Evolutionary conservation across 2,888 invertebrate genomes (phyloP).

Genomic region (Conus canariensis): DNA sequence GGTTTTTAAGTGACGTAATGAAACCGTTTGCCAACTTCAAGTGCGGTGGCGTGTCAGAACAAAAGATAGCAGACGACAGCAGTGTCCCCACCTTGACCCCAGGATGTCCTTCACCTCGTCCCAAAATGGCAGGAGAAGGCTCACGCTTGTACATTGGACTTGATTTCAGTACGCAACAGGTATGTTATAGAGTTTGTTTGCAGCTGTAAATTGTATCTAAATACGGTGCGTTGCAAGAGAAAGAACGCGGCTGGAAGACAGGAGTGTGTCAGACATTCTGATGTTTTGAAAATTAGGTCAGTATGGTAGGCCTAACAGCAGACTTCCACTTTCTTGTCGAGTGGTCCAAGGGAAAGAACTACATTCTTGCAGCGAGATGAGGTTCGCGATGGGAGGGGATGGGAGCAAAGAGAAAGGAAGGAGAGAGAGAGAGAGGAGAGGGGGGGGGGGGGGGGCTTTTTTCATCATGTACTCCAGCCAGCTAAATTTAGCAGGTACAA

Average conservation of each 20-base stretch:
- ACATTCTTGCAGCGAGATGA: not conserved
- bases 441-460: not conserved
- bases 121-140: conserved; percentile 47
- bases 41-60: not conserved
- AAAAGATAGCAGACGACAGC: not conserved
- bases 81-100: conserved; percentile 9
- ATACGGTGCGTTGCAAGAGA: not conserved
- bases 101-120: not conserved
- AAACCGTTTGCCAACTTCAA: too few species aligned
- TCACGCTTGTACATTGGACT: conserved; percentile 61
- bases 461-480: too few species aligned
- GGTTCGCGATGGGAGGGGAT: not conserved
- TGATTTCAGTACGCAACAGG: conserved; percentile 73
- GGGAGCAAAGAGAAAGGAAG: not conserved
- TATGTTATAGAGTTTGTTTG: conserved; percentile 37
- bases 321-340: conserved; percentile 23
- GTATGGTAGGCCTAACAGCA: not conserved
- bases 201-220: not conserved
- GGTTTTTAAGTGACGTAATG: too few species aligned
- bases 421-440: not conserved
- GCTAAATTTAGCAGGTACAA: not conserved
- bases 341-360: conserved; percentile 5
- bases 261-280: not conserved
- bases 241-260: not conserved
- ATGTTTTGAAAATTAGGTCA: not conserved